Evolutionary conservation across 2,888 invertebrate species (phyloP), one percentile per base, ranked within the genome.

Genomic region (Ypsolopha sequella): DNA sequence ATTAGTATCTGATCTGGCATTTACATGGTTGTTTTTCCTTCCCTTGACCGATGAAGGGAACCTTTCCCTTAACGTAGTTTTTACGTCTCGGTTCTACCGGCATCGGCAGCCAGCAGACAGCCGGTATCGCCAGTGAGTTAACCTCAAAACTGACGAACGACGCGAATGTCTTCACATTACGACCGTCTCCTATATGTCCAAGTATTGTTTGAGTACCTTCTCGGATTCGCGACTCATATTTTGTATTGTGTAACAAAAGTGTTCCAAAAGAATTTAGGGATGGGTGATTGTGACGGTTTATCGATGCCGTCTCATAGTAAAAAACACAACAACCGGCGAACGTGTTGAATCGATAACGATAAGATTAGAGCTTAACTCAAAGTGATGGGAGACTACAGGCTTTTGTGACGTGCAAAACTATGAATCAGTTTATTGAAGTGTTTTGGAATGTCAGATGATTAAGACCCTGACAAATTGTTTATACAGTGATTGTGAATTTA

Each of bases 141-240:
- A 86, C 86, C 86, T 85, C 57, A 80, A 86, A 85, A 85, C 76
- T 73, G 80, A 80, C 80, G 51, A 79, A 81, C 78, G 81, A 76
- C 80, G 82, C 78, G 80, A 81, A 73, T 74, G 76, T 76, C 80
- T 76, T 77, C 76, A 71, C 73, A 74, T 76, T 76, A 76, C 73
- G 69, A 74, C 74, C 69, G 70, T 72, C 71, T 71, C 63, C 65
- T 68, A 69, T 65, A 65, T 39, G 9, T 39, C 3, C 9, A 44
- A 11, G 44, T 44, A 44, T n/a, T 14, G 44, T 14, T 13, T 13
- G 9, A 11, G 14, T 8, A 4, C 44, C 24, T 44, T 14, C 13
- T n/a, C 24, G 44, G 10, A 39, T 39, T n/a, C 39, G 39, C 10
- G 10, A 39, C 39, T 24, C 24, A 24, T 24, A 24, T 24, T 24